Conservation (phyloP, 2,888 invertebrate genomes). For the Chloroclysta siterata region DNA sequence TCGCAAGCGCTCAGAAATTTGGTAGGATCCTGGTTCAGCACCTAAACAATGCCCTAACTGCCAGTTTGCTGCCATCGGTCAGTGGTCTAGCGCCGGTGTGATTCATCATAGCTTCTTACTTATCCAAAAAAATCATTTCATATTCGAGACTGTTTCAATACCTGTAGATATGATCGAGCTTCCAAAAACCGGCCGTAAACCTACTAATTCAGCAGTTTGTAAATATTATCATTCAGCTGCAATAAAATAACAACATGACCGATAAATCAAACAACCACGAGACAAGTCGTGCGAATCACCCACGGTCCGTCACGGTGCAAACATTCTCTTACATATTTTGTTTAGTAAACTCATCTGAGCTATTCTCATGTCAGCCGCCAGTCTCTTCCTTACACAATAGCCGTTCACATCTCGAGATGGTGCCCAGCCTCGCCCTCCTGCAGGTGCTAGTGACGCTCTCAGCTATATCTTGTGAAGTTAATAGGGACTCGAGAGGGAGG, state of each 20-base stretch:
- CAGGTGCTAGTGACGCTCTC: constrained; percentile 49
- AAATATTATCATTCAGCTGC: constrained; percentile 47
- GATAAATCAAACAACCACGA: constrained; percentile 51
- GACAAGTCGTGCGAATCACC: constrained; percentile 54
- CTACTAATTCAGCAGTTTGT: constrained; percentile 38
- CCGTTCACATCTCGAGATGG: constrained; percentile 61
- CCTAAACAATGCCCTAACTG: too few species aligned
- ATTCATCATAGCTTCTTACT: too few species aligned
- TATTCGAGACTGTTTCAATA: too few species aligned
- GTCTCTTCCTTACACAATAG: constrained; percentile 50
- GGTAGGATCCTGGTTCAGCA: too few species aligned
- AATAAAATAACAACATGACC: constrained; percentile 43
- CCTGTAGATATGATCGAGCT: too few species aligned
- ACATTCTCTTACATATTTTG: constrained; percentile 54
- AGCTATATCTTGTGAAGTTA: constrained; percentile 49
- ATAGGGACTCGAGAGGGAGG: constrained; percentile 51
- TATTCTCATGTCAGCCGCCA: constrained; percentile 42
- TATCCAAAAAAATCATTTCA: too few species aligned
- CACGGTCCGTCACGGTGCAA: constrained; percentile 42
- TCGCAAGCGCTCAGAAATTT: too few species aligned
- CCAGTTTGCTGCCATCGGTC: too few species aligned
- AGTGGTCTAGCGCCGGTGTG: too few species aligned
- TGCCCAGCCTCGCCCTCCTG: constrained; percentile 46
- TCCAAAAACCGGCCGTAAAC: too few species aligned
- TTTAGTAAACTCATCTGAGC: constrained; percentile 59